phyloP scores from a whole-genome alignment of 1,140 invertebrate genomes.

The Camponotus pennsylvanicus region DNA sequence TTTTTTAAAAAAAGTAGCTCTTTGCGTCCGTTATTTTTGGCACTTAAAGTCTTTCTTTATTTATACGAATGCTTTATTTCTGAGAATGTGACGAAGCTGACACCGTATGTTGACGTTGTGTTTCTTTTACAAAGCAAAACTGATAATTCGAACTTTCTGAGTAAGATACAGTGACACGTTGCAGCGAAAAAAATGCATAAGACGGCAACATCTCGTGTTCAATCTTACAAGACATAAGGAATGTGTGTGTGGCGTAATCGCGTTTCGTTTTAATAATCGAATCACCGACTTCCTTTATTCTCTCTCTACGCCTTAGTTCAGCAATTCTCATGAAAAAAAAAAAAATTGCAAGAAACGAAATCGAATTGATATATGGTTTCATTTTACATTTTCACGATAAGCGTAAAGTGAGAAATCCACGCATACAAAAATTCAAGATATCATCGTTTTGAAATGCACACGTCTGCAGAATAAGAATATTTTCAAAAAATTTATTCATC shows the following conservation, averaged over 20 bases:
- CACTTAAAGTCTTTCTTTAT: conserved; percentile 20
- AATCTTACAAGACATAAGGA: conserved; percentile 62
- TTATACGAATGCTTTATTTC: background rate
- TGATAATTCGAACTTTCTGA: conserved; percentile 31
- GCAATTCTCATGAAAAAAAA: conserved; percentile 55
- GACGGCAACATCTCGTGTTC: conserved; percentile 27
- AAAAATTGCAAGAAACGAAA: conserved; percentile 20
- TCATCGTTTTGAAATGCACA: conserved; percentile 19
- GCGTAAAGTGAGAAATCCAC: conserved; percentile 62
- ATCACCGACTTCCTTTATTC: conserved; percentile 66
- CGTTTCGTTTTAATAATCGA: conserved; percentile 66
- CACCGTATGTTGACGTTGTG: conserved; percentile 1
- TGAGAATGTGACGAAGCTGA: conserved; percentile 12
- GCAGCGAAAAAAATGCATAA: conserved; percentile 18
- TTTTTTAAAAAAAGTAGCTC: background rate
- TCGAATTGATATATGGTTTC: conserved; percentile 56
- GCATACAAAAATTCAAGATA: conserved; percentile 60
- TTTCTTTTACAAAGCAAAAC: conserved; percentile 7
- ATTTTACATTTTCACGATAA: conserved; percentile 59
- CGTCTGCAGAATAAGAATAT: conserved; percentile 13
- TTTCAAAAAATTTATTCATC: conserved; percentile 18
- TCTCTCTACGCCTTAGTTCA: conserved; percentile 26
- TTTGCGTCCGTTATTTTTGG: background rate
- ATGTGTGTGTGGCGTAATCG: conserved; percentile 64
- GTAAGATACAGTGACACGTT: conserved; percentile 29